Percentiles rank a stretch among this genome's conserved stretches.
Conservation (phyloP, 2,113 vertebrate species). For the Chiloscyllium plagiosum region DNA sequence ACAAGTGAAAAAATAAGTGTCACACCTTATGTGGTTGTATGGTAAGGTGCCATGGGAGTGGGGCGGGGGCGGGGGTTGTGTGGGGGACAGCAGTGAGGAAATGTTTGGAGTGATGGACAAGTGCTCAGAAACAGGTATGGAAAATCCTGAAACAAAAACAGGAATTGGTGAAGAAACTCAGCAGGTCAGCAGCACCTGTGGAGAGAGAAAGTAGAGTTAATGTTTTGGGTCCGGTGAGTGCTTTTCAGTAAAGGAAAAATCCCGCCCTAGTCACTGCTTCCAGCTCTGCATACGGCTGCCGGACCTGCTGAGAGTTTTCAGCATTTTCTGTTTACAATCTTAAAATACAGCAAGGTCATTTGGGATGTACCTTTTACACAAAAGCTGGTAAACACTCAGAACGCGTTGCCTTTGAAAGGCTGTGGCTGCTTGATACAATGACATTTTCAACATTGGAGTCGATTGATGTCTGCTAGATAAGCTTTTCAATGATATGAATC, state of each 20-base stretch:
- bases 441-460: background rate
- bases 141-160: background rate
- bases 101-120: background rate
- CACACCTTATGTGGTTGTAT: no score
- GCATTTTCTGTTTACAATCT: background rate
- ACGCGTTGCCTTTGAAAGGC: background rate
- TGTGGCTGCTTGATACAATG: background rate
- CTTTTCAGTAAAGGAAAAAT: background rate
- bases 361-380: background rate
- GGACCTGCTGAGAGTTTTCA: background rate
- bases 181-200: background rate
- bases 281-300: background rate
- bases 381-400: no score
- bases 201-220: no score
- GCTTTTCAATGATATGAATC: background rate
- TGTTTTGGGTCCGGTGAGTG: no score
- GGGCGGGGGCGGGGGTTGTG: no score
- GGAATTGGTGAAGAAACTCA: background rate
- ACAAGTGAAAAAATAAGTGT: no score
- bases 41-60: no score
- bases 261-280: background rate
- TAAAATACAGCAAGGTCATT: background rate
- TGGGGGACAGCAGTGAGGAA: no score
- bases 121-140: no score
- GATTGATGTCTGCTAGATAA: background rate